These are phyloP conservation scores for Actinopyga echinites DNA, from an alignment of 53 echinoderm and acorn worm species.

Conservation along the genomic window DNA sequence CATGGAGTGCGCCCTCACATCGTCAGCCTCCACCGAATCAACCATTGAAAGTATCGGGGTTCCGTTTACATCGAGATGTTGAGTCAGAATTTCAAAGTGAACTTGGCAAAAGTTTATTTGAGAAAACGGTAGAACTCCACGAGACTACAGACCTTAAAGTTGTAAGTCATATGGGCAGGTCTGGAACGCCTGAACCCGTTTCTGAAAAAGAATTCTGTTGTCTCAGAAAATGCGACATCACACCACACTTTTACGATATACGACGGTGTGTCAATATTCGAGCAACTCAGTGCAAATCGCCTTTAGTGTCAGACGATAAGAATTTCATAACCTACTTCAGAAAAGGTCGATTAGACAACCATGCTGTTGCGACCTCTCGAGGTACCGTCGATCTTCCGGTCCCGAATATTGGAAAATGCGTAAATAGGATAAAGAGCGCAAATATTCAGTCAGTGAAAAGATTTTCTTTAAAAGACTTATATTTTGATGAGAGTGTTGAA, in stretches of 20 bases:
- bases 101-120: conserved; percentile 88
- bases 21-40: conserved; percentile 11
- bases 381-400: conserved; percentile 60
- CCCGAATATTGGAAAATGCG: conserved; percentile 65
- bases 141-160: not conserved
- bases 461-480: conserved; percentile 72
- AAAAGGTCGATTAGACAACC: conserved; percentile 65
- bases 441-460: conserved; percentile 48
- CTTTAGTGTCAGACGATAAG: conserved; percentile 67
- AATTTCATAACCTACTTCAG: conserved; percentile 80
- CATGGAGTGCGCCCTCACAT: conserved; percentile 31
- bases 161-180: not conserved
- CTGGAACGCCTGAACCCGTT: not conserved
- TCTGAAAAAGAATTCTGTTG: conserved; percentile 1
- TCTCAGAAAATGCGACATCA: conserved; percentile 3
- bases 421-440: conserved; percentile 67
- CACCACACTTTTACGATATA: conserved; percentile 35
- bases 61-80: conserved; percentile 54
- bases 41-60: conserved; percentile 24
- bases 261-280: conserved; percentile 70
- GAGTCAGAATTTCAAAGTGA: conserved; percentile 94
- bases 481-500: conserved; percentile 68
- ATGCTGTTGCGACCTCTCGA: conserved; percentile 74
- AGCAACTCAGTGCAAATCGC: conserved; percentile 77
- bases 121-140: conserved; percentile 63